phyloP scores from a whole-genome alignment of 2,113 vertebrate genomes.

The Platichthys stellatus region DNA sequence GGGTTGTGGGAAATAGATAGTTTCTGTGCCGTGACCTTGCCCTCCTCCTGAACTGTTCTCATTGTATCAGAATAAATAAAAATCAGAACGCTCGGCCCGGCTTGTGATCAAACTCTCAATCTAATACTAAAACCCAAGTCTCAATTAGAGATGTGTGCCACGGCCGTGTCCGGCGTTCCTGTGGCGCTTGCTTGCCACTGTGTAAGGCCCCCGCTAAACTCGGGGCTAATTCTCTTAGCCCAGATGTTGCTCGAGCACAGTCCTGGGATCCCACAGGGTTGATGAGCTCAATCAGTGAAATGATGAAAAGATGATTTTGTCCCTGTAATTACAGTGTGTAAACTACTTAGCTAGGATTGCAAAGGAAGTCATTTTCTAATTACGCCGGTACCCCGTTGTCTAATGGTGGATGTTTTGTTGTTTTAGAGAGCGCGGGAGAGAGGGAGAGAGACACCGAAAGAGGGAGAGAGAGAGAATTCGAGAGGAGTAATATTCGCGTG shows the following conservation, averaged over 20 bases:
- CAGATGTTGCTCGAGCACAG: constrained; percentile 96
- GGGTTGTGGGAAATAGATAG: constrained; percentile 54
- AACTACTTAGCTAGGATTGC: constrained; percentile 99
- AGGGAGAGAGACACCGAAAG: neutral
- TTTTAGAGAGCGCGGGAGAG: constrained; percentile 75
- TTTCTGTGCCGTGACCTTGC: constrained; percentile 27
- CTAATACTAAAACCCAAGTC: neutral
- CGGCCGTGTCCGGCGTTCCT: constrained; percentile 59
- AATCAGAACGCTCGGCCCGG: neutral
- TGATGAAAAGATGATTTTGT: constrained; percentile 99
- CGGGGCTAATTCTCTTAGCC: constrained; percentile 98
- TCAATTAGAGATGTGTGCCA: constrained; percentile 33
- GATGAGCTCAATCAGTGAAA: constrained; percentile 99
- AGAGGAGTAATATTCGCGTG: neutral
- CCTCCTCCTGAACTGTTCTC: constrained; percentile 2
- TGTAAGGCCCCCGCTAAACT: constrained; percentile 83
- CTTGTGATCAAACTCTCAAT: constrained; percentile 11
- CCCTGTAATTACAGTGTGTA: constrained; percentile 95
- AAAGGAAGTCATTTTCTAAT: constrained; percentile 99
- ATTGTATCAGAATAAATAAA: neutral
- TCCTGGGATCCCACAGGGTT: constrained; percentile 94
- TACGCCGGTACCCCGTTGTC: constrained; percentile 99
- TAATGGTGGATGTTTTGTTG: constrained; percentile 99
- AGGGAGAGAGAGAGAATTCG: constrained; percentile 15
- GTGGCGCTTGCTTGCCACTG: constrained; percentile 54